These are phyloP conservation scores for Pectinophora gossypiella DNA, from an alignment of 1,140 invertebrate species.

Conservation along the genomic window DNA sequence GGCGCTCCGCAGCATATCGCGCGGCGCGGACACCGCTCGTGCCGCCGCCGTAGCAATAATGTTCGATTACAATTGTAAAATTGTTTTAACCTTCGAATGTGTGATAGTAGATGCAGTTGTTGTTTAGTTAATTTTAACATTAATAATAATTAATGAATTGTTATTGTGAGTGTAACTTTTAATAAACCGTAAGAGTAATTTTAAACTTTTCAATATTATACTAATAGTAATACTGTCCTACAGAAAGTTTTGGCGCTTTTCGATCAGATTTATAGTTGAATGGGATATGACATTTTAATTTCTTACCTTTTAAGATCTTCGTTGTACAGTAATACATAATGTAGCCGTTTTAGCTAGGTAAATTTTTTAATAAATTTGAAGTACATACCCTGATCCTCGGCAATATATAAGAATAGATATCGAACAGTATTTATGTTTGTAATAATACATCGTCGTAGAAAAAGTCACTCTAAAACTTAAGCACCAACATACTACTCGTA, in stretches of 20 bases:
- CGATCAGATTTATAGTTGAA: conserved; percentile 46
- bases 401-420: conserved; percentile 51
- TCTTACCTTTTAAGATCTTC: conserved; percentile 56
- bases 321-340: conserved; percentile 68
- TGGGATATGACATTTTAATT: conserved; percentile 37
- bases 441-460: conserved; percentile 40
- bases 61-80: conserved; percentile 74
- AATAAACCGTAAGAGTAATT: conserved; percentile 57
- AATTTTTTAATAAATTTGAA: conserved; percentile 69
- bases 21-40: conserved; percentile 11
- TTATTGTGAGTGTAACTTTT: conserved; percentile 73
- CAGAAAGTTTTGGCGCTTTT: conserved; percentile 49
- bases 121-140: conserved; percentile 73
- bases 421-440: conserved; percentile 48
- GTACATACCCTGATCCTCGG: conserved; percentile 40
- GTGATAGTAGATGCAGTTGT: conserved; percentile 77
- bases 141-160: conserved; percentile 62
- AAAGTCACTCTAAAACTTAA: conserved; percentile 48
- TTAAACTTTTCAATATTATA: conserved; percentile 46
- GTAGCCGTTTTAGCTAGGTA: conserved; percentile 71
- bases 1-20: not conserved
- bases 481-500: conserved; percentile 62
- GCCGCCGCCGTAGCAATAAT: conserved; percentile 74
- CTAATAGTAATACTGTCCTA: conserved; percentile 38
- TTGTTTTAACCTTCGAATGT: conserved; percentile 76